These are phyloP conservation scores for Procambarus clarkii DNA, from an alignment of 1,140 invertebrate species.

Conservation along the genomic window DNA sequence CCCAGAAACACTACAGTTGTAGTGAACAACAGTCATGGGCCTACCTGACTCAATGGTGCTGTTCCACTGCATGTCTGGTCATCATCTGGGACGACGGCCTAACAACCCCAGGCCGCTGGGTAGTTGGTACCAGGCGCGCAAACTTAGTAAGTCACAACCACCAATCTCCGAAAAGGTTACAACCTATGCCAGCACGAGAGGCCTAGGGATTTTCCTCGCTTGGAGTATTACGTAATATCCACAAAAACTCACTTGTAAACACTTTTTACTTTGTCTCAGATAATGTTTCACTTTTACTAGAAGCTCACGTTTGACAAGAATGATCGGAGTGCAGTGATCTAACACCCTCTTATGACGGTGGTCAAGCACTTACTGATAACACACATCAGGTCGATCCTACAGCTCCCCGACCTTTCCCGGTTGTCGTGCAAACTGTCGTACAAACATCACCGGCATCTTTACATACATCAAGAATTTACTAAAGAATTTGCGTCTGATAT, in stretches of 20 bases:
- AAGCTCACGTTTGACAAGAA: conserved; percentile 54
- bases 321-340: conserved; percentile 38
- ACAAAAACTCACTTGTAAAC: conserved; percentile 32
- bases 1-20: too few relatives aligned
- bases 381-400: conserved; percentile 67
- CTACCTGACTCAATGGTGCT: conserved; percentile 54
- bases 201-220: background rate
- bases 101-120: background rate
- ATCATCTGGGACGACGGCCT: background rate
- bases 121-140: background rate
- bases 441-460: background rate
- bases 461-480: background rate
- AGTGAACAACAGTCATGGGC: background rate
- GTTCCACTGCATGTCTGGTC: conserved; percentile 58
- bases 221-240: background rate
- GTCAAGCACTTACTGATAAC: conserved; percentile 68
- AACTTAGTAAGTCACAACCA: conserved; percentile 9
- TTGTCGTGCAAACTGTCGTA: conserved; percentile 32
- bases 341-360: conserved; percentile 45
- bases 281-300: conserved; percentile 42
- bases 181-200: background rate
- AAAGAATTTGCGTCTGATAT: background rate
- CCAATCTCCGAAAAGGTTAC: background rate
- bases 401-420: conserved; percentile 37
- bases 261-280: conserved; percentile 28